Percentiles rank a stretch among this genome's conserved stretches.
Conservation (phyloP, 2,113 vertebrate species). For the Oceanodroma tethys region DNA sequence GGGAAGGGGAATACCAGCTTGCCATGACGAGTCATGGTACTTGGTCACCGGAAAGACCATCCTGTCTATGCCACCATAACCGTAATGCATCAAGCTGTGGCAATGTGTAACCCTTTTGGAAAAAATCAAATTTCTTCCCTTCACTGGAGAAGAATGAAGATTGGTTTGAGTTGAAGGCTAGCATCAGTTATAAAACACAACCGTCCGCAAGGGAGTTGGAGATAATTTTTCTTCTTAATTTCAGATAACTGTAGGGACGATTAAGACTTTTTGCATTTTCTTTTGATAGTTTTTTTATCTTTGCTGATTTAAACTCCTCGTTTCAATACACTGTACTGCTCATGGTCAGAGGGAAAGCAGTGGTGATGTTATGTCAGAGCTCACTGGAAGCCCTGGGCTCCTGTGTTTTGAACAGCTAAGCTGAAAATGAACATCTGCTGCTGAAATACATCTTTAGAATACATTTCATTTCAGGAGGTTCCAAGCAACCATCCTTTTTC, state of each 20-base stretch:
- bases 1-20: background rate
- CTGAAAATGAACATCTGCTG: background rate
- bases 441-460: background rate
- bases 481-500: background rate
- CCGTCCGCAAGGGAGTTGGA: background rate
- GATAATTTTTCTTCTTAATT: background rate
- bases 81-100: background rate
- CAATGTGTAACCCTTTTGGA: background rate
- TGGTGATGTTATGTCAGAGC: background rate
- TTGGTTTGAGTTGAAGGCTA: background rate
- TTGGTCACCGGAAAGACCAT: background rate
- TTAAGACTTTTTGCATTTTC: background rate
- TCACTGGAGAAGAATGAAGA: background rate
- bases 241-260: background rate
- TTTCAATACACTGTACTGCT: background rate
- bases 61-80: background rate
- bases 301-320: background rate
- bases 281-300: background rate
- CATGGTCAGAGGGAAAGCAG: background rate
- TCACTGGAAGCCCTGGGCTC: background rate
- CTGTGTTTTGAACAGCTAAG: background rate
- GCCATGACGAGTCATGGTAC: rapidly evolving
- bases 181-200: background rate
- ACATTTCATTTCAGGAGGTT: background rate
- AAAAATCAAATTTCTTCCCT: background rate